Base-by-base conservation (phyloP, 2,888 invertebrate genomes). In the Andrena fulva region DNA sequence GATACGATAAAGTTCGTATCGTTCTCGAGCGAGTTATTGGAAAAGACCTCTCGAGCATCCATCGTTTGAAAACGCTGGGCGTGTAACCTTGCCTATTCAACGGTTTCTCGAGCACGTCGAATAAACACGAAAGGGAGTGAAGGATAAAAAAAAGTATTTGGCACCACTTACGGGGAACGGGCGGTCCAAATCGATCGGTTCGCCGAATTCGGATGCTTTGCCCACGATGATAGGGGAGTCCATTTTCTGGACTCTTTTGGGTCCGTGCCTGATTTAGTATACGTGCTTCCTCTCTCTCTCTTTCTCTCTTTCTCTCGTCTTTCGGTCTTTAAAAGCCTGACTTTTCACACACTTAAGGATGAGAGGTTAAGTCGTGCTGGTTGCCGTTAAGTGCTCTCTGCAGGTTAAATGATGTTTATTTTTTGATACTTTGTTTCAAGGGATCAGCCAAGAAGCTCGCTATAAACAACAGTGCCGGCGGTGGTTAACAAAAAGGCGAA, bases 171-270 rank as follows among this genome's bases (percentile, higher is more conserved):
- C 95, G 91, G 95, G 95, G 93, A 94, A 94, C 85, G 90, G 92
- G 86, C 90, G 90, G 87, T 93, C 93, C 92, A 93, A 89, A 91
- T 93, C 92, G 87, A 92, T 94, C 87, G 95, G 95, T 92, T 95
- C 95, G 93, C 93, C 93, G 89, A 95, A 95, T 92, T 95, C 95
- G 89, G 95, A 95, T 89, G 95, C 95, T 91, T 95, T 95, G 94
- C 95, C 96, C 94, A 96, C 91, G 93, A 96, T 95, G 94, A 95
- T 95, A 91, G 95, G 95, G 83, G 95, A 95, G 94, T 95, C 95
- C 95, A 95, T 95, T 89, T 87, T 91, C 84, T 85, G 86, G 87
- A 89, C 86, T 75, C 77, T 83, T 84, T 77, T 42, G 42, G 77
- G 72, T 77, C 77, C 82, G 87, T 82, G 74, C 71, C 77, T 82